These are phyloP conservation scores for Pteria penguin DNA, from an alignment of 2,888 invertebrate species.

Conservation along the genomic window DNA sequence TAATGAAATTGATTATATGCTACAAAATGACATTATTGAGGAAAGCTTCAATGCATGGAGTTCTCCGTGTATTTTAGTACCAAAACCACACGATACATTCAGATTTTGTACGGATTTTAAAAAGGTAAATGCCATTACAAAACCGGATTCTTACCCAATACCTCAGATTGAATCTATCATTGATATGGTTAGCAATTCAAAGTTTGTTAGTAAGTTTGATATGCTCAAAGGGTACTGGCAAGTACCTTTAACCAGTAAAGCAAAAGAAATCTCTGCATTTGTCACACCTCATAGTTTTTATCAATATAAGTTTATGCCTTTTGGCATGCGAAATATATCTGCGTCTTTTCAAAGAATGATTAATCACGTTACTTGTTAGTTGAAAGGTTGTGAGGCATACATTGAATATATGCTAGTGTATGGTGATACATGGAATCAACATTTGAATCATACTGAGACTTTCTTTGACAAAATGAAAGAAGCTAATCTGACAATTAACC, in stretches of 20 bases:
- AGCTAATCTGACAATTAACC: too few relatives aligned
- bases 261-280: slow-evolving; percentile 55
- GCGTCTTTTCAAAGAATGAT: slow-evolving; percentile 52
- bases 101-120: slow-evolving; percentile 55
- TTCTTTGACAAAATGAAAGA: too few relatives aligned
- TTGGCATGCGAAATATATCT: slow-evolving; percentile 53
- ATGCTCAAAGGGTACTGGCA: slow-evolving; percentile 53
- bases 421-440: slow-evolving; percentile 25
- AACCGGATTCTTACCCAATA: slow-evolving; percentile 56
- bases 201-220: slow-evolving; percentile 57
- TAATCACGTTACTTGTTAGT: slow-evolving; percentile 24
- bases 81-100: slow-evolving; percentile 43
- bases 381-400: slow-evolving; percentile 41
- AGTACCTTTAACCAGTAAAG: slow-evolving; percentile 50
- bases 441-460: too few relatives aligned
- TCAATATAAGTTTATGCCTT: slow-evolving; percentile 54
- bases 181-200: slow-evolving; percentile 52
- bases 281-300: slow-evolving; percentile 48
- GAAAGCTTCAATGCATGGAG: slow-evolving; percentile 53
- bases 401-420: slow-evolving; percentile 47
- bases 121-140: slow-evolving; percentile 55
- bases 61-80: slow-evolving; percentile 54
- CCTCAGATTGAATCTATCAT: slow-evolving; percentile 60
- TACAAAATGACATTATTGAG: slow-evolving; percentile 60
- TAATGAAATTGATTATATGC: slow-evolving; percentile 50